Evolutionary conservation across 2,113 vertebrate species (phyloP).

Genomic region (Plotosus lineatus): DNA sequence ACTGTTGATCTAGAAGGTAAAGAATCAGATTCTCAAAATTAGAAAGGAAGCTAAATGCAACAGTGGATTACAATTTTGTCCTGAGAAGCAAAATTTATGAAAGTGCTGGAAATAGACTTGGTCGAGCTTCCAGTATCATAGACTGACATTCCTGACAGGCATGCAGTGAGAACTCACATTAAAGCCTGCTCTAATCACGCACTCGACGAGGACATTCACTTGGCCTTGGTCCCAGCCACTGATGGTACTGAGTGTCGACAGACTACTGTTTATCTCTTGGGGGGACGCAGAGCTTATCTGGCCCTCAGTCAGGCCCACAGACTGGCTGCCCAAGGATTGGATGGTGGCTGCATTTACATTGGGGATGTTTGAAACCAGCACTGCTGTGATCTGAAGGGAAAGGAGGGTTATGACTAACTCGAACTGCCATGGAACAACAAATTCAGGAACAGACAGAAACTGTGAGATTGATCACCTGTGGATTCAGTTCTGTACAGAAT

Average conservation of each 20-base stretch:
- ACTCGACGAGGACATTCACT: conserved; percentile 52
- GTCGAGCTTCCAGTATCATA: not conserved
- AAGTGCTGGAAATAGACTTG: not conserved
- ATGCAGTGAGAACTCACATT: conserved; percentile 42
- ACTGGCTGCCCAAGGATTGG: conserved; percentile 48
- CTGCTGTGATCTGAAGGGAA: conserved; percentile 53
- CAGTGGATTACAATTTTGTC: no score
- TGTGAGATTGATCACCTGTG: conserved; percentile 38
- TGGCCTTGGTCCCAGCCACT: conserved; percentile 61
- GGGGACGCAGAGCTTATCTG: conserved; percentile 60
- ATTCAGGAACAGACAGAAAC: not conserved
- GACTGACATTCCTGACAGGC: not conserved
- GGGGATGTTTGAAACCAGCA: conserved; percentile 58
- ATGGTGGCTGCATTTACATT: conserved; percentile 49
- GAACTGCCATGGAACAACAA: no score
- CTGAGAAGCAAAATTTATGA: no score
- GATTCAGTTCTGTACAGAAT: conserved; percentile 41
- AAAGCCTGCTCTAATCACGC: conserved; percentile 46
- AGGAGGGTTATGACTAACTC: no score
- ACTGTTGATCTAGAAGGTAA: conserved; percentile 57
- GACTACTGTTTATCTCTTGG: not conserved
- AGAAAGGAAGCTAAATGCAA: not conserved
- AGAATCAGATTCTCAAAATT: no score
- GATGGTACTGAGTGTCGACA: conserved; percentile 53
- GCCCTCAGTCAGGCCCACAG: conserved; percentile 48